Percentiles rank a stretch among this genome's conserved stretches.
Conservation (phyloP, 2,888 invertebrate species). For the Lithophane ornitopus region DNA sequence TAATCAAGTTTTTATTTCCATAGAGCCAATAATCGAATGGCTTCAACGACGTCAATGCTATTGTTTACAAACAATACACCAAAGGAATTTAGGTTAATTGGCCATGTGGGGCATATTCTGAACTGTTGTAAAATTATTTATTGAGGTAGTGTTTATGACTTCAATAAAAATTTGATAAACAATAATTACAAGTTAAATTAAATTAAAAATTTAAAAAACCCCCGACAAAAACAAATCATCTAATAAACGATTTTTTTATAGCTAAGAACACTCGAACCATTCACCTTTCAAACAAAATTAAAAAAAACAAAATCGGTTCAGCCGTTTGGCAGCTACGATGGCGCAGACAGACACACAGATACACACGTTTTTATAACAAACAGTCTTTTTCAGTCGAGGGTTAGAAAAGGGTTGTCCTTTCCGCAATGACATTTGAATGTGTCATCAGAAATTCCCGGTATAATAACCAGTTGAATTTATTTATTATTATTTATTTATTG, state of each 20-base stretch:
- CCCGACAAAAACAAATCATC: too few relatives aligned
- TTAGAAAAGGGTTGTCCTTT: not conserved
- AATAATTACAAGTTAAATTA: too few relatives aligned
- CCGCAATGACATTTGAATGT: not conserved
- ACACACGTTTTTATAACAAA: too few relatives aligned
- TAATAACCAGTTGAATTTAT: not conserved
- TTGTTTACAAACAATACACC: conserved; percentile 52
- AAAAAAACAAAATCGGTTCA: too few relatives aligned
- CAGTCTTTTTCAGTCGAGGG: too few relatives aligned
- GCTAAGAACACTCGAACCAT: too few relatives aligned
- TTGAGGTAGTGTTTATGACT: not conserved
- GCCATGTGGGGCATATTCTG: conserved; percentile 25
- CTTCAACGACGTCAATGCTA: not conserved
- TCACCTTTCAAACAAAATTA: too few relatives aligned
- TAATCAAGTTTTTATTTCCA: conserved; percentile 16
- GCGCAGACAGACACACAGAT: too few relatives aligned
- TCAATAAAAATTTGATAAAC: not conserved
- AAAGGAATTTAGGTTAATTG: conserved; percentile 56
- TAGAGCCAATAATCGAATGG: conserved; percentile 5
- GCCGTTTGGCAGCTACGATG: too few relatives aligned
- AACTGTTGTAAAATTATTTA: not conserved
- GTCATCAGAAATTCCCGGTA: not conserved
- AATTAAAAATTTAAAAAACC: too few relatives aligned
- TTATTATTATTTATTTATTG: too few relatives aligned
- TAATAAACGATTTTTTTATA: too few relatives aligned